Conservation (phyloP, 2,888 invertebrate genomes). For the Catocala nupta region DNA sequence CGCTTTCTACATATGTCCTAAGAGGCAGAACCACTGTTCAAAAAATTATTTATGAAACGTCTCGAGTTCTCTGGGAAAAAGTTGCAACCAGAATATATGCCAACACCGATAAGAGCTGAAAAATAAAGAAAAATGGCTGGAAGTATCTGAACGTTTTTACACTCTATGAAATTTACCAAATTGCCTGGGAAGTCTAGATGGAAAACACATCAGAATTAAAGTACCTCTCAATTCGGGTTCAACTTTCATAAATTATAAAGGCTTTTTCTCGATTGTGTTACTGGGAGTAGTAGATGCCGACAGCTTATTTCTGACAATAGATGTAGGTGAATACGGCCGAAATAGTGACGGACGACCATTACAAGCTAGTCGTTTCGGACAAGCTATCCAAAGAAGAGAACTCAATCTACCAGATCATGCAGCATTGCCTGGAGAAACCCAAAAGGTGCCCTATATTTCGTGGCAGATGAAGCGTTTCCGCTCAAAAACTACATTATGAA, state of each 20-base stretch:
- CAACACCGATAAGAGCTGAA: conserved; percentile 15
- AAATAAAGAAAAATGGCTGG: conserved; percentile 34
- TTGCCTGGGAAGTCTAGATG: conserved; percentile 43
- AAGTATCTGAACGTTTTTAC: conserved; percentile 35
- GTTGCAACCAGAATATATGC: conserved; percentile 14
- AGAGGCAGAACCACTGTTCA: conserved; percentile 7
- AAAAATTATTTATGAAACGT: conserved; percentile 8
- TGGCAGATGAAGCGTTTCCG: conserved; percentile 41
- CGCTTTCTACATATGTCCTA: too few relatives aligned
- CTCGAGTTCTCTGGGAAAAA: conserved; percentile 5
- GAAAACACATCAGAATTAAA: conserved; percentile 46
- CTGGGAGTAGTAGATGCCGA: conserved; percentile 44
- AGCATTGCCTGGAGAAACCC: conserved; percentile 36
- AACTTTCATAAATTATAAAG: conserved; percentile 16
- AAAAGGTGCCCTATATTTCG: conserved; percentile 38
- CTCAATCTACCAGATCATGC: conserved; percentile 33
- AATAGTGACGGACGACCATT: conserved; percentile 48
- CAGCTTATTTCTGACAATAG: conserved; percentile 41
- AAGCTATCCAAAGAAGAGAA: conserved; percentile 33
- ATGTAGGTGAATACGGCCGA: conserved; percentile 48
- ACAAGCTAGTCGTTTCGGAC: conserved; percentile 37
- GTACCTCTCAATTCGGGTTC: conserved; percentile 38
- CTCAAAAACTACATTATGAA: conserved; percentile 32
- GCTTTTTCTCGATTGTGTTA: conserved; percentile 42
- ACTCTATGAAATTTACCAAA: conserved; percentile 46